Evolutionary conservation across 2,888 invertebrate species (phyloP).

Genomic region (Heliconius cydno): DNA sequence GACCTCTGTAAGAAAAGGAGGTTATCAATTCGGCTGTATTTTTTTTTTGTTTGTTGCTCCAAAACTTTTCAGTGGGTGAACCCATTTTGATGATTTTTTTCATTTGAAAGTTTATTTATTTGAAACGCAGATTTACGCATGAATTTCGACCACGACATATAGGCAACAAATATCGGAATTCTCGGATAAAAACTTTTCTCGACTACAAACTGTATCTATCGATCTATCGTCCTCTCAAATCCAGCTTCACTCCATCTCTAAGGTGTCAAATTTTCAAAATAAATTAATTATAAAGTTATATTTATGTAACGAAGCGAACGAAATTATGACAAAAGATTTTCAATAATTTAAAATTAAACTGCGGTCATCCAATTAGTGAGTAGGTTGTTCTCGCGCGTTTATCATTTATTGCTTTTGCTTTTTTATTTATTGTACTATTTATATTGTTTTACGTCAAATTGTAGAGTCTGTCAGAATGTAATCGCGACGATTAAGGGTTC

Average conservation of each 20-base stretch:
- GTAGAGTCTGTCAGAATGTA: neutral
- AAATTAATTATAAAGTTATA: neutral
- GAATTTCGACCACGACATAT: too few relatives aligned
- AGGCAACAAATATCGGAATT: too few relatives aligned
- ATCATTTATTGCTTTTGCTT: neutral
- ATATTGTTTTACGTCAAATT: neutral
- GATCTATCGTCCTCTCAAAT: neutral
- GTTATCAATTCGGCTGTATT: too few relatives aligned
- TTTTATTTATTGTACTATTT: neutral
- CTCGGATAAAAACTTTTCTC: too few relatives aligned
- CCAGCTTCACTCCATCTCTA: neutral
- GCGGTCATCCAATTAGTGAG: conserved; percentile 24
- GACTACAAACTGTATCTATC: neutral
- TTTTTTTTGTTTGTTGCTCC: too few relatives aligned
- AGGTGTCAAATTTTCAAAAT: neutral
- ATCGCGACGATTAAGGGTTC: neutral
- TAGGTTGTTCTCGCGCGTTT: neutral
- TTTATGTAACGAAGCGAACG: neutral
- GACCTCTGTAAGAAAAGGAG: too few relatives aligned
- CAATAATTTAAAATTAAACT: conserved; percentile 17
- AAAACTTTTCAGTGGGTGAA: too few relatives aligned
- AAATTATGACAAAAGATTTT: conserved; percentile 1
- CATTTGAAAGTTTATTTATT: too few relatives aligned
- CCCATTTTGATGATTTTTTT: too few relatives aligned
- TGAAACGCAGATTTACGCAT: too few relatives aligned